Conservation (phyloP, 2,888 invertebrate genomes). For the Philereme transversata region DNA sequence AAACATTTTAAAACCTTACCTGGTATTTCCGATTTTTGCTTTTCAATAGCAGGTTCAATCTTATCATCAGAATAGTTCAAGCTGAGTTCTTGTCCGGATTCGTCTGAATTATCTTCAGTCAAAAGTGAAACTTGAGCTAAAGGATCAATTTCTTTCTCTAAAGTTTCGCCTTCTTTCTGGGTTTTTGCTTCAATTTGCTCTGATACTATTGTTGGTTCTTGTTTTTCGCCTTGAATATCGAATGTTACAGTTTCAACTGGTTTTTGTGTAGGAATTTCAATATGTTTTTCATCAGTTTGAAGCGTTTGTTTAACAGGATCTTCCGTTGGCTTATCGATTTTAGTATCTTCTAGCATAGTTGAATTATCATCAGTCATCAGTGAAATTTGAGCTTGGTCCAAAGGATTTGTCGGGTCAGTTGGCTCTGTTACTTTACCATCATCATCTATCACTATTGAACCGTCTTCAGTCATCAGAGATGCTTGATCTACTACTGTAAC, state of each 20-base stretch:
- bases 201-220: neutral
- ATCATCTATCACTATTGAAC: neutral
- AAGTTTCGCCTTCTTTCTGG: neutral
- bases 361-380: constrained; percentile 67
- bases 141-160: constrained; percentile 4
- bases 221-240: constrained; percentile 1
- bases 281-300: neutral
- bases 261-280: neutral
- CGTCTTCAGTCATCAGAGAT: constrained; percentile 1
- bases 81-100: constrained; percentile 55
- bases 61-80: constrained; percentile 65
- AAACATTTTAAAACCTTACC: constrained; percentile 12
- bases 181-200: neutral
- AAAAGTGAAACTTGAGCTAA: constrained; percentile 53
- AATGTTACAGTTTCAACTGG: neutral
- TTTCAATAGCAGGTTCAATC: constrained; percentile 34
- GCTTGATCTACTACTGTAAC: constrained; percentile 5
- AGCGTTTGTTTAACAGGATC: neutral
- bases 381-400: constrained; percentile 62
- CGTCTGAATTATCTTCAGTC: constrained; percentile 70
- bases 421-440: neutral
- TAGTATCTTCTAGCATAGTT: constrained; percentile 7
- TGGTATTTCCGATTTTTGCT: constrained; percentile 33
- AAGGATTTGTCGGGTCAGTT: constrained; percentile 44
- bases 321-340: neutral